Conservation (phyloP, 1,140 invertebrate genomes). For the Zaprionus inermis region DNA sequence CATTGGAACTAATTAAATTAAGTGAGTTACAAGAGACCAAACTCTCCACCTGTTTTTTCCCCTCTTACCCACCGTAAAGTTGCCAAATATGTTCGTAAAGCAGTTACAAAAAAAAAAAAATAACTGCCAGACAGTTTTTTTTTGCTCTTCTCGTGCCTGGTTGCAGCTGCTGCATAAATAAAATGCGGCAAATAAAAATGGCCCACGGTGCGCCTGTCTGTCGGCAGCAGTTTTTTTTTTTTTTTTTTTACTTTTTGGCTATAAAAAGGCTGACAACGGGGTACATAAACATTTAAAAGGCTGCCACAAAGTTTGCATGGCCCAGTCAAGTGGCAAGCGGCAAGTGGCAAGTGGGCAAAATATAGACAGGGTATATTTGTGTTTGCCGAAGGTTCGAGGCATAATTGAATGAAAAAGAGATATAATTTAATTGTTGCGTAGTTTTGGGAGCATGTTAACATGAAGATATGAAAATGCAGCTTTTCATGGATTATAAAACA, state of each 20-base stretch:
- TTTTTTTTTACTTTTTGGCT: conserved; percentile 35
- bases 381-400: background rate
- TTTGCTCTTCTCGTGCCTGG: conserved; percentile 8
- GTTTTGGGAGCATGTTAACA: background rate
- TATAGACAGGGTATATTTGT: background rate
- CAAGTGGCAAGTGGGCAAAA: background rate
- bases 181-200: conserved; percentile 64
- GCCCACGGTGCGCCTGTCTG: conserved; percentile 23
- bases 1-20: conserved; percentile 34
- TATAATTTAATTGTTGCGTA: background rate
- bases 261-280: conserved; percentile 67
- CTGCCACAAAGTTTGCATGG: conserved; percentile 34
- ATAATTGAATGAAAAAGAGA: background rate
- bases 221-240: conserved; percentile 6
- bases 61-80: background rate
- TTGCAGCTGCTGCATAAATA: conserved; percentile 72
- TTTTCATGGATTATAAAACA: background rate
- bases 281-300: conserved; percentile 62
- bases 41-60: background rate
- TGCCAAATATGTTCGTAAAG: conserved; percentile 3
- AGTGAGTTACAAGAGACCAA: background rate
- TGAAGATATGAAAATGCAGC: background rate
- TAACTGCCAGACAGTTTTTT: conserved; percentile 18
- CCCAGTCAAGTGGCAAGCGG: conserved; percentile 34
- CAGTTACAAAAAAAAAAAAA: conserved; percentile 5